Percentiles rank a stretch among this genome's conserved stretches.
Evolutionary conservation across 2,797 vertebrate species (phyloP).

Genomic region (Danio albolineatus): DNA sequence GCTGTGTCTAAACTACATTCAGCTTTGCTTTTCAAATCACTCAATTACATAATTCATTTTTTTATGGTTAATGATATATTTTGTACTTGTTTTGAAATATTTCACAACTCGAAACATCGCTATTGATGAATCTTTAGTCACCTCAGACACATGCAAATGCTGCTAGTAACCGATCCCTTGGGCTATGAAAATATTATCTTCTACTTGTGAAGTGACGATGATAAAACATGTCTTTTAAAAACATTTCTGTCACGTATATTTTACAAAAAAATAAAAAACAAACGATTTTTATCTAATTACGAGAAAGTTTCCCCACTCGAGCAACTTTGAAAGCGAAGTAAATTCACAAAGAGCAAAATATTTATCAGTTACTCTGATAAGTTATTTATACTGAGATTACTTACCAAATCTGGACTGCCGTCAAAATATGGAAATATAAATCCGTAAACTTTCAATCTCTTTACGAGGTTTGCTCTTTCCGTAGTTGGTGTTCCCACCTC

Average conservation of each 20-base stretch:
- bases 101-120: neutral
- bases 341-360: neutral
- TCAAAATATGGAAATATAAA: neutral
- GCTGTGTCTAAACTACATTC: neutral
- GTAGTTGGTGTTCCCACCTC: slow-evolving; percentile 47
- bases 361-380: neutral
- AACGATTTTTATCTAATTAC: neutral
- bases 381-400: slow-evolving; percentile 37
- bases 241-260: neutral
- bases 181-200: slow-evolving; percentile 28
- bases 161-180: neutral
- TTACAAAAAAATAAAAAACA: no score
- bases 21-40: neutral
- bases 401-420: slow-evolving; percentile 63
- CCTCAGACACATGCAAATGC: neutral
- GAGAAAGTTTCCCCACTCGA: neutral
- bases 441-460: neutral
- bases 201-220: neutral
- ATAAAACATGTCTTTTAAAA: neutral
- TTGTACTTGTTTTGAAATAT: neutral
- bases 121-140: neutral
- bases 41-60: no score
- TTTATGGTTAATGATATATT: neutral
- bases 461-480: slow-evolving; percentile 40
- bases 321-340: slow-evolving; percentile 16